Conservation (phyloP, 1,140 invertebrate species). For the Cardiocondyla obscurior region DNA sequence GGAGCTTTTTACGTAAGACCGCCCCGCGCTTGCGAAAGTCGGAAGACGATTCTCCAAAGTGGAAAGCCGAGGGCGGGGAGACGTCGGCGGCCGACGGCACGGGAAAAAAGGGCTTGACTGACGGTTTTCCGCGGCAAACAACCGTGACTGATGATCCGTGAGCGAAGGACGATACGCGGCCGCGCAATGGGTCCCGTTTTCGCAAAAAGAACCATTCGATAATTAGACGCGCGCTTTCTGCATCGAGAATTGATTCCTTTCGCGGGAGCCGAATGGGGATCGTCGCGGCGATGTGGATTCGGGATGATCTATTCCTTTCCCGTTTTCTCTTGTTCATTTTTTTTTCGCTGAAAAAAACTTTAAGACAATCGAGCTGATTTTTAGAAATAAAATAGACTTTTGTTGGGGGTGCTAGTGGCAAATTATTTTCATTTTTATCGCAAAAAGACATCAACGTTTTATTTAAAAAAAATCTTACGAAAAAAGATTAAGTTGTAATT, state of each 20-base stretch:
- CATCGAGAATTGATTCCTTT: constrained; percentile 21
- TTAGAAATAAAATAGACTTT: not conserved
- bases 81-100: constrained; percentile 15
- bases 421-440: not conserved
- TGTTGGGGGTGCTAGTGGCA: not conserved
- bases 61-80: constrained; percentile 40
- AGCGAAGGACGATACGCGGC: constrained; percentile 22
- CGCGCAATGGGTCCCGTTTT: constrained; percentile 6
- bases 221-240: constrained; percentile 36
- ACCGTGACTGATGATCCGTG: constrained; percentile 61
- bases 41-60: constrained; percentile 50
- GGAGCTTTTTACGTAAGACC: constrained; percentile 30
- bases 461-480: not conserved
- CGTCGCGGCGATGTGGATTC: not conserved
- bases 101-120: constrained; percentile 44
- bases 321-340: not conserved
- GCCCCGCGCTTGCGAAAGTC: constrained; percentile 28
- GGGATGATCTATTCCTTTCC: not conserved
- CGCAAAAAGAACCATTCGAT: constrained; percentile 37
- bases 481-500: not conserved
- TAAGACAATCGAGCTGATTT: not conserved
- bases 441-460: not conserved
- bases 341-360: not conserved
- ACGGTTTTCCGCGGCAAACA: constrained; percentile 57
- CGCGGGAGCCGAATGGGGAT: not conserved